Evolutionary conservation across 2,797 vertebrate species (phyloP).

Genomic region (Euphonia xanthogaster): DNA sequence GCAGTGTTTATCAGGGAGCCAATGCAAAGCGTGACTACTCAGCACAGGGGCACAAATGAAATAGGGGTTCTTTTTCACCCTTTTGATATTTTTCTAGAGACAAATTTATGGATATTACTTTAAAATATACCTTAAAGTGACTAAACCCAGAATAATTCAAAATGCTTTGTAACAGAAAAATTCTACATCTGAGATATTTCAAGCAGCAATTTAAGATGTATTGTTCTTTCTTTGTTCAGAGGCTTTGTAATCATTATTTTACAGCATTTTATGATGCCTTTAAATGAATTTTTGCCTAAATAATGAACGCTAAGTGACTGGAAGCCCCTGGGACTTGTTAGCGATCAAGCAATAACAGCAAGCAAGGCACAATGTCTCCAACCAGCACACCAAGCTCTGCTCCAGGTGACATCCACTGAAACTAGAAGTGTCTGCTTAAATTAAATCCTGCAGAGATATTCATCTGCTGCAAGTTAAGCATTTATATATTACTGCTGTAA

Average conservation of each 20-base stretch:
- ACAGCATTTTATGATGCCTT: neutral
- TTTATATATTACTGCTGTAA: neutral
- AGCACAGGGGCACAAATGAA: conserved; percentile 1
- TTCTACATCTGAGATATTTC: neutral
- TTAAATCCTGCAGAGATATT: conserved; percentile 17
- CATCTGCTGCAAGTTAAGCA: neutral
- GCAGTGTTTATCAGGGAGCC: neutral
- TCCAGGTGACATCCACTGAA: neutral
- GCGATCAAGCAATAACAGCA: neutral
- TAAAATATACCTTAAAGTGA: neutral
- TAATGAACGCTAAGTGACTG: neutral
- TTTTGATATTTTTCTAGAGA: neutral
- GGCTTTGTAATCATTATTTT: neutral
- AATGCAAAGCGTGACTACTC: neutral
- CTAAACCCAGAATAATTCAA: neutral
- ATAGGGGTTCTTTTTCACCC: neutral
- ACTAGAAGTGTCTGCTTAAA: conserved; percentile 1
- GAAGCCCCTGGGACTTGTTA: neutral
- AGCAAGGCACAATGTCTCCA: neutral
- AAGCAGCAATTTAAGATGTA: neutral
- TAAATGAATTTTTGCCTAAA: neutral
- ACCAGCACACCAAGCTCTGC: neutral
- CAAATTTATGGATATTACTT: neutral
- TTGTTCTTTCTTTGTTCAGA: neutral
- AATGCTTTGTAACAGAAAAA: neutral